Conservation (phyloP, 2,797 vertebrate species). For the Prionace glauca region DNA sequence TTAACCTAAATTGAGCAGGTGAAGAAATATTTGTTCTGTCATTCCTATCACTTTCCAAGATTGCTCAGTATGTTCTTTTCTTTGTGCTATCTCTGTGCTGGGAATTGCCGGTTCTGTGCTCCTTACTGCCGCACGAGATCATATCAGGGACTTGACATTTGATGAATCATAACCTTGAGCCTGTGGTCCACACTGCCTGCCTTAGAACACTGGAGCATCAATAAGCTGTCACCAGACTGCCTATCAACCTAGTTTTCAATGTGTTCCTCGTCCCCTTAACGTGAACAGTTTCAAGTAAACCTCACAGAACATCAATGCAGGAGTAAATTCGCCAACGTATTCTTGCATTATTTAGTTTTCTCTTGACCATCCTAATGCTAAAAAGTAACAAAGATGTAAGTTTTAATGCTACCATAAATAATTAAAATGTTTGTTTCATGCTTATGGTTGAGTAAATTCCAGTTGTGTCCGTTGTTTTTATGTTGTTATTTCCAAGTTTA, state of each 20-base stretch:
- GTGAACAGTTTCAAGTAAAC: neutral
- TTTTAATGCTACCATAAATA: neutral
- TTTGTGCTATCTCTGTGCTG: neutral
- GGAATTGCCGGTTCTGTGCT: neutral
- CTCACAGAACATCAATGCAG: neutral
- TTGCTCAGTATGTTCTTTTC: neutral
- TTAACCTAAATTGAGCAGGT: neutral
- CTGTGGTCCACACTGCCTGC: neutral
- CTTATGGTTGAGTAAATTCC: conserved; percentile 11
- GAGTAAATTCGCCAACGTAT: neutral
- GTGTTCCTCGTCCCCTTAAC: neutral
- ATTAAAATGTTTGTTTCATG: conserved; percentile 20
- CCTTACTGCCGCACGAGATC: neutral
- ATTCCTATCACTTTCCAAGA: neutral
- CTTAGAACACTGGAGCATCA: neutral
- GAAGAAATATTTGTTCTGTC: neutral
- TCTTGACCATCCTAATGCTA: neutral
- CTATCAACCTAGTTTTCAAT: neutral
- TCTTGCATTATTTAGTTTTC: conserved; percentile 24
- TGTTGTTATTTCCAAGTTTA: neutral
- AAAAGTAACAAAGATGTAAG: neutral
- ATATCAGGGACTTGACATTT: neutral
- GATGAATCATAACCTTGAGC: conserved; percentile 15
- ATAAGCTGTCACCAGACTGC: neutral
- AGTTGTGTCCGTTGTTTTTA: neutral